Base-by-base conservation (phyloP, 2,113 vertebrate genomes). In the Osmerus eperlanus region DNA sequence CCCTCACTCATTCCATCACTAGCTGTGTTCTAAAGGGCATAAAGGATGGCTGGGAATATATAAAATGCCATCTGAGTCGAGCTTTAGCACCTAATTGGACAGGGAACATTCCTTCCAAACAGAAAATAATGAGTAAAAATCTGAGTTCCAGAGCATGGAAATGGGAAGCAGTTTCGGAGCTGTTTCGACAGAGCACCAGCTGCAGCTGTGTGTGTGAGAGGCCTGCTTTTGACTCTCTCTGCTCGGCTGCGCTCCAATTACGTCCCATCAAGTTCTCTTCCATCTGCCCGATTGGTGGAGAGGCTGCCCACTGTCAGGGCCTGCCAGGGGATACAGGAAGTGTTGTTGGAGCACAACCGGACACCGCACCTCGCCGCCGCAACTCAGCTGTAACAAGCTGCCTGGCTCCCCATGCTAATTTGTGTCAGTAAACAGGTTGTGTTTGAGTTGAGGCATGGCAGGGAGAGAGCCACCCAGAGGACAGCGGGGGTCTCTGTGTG, bases 211-310 rank as follows among this genome's bases (percentile, higher is more conserved):
- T 61, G 54, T 55, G 66, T 60, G 63, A 83, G 58, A 28, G 81
- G 82, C 79, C 75, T 56, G 65, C 70, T 36, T 66, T 67, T 63
- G 11, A 75, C 53, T 32, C 67, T 82, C 71, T 69, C 81, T 51
- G 73, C 75, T 68, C 71, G 64, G 60, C 19, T 74, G 70, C 72
- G 68, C 69, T 84, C 87, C 84, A 90, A 89, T 89, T 89, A 90
- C 70, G 72, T 68, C 36, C 65, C 82, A 70, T 79, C 82, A 79
- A 29, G 15, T 80, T 77, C 69, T 23, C 78, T 65, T 67, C 73
- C 61, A 64, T 79, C 15, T 60, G 59, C 76, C 83, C 68, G 1
- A 11, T 68, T 75, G 75, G 74, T 83, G 68, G 76, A 71, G 55
- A 36, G 68, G 76, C 74, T 75, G 25, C 36, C 0, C 70, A 73